Conservation (phyloP, 2,797 vertebrate genomes). For the Setipinna tenuifilis region DNA sequence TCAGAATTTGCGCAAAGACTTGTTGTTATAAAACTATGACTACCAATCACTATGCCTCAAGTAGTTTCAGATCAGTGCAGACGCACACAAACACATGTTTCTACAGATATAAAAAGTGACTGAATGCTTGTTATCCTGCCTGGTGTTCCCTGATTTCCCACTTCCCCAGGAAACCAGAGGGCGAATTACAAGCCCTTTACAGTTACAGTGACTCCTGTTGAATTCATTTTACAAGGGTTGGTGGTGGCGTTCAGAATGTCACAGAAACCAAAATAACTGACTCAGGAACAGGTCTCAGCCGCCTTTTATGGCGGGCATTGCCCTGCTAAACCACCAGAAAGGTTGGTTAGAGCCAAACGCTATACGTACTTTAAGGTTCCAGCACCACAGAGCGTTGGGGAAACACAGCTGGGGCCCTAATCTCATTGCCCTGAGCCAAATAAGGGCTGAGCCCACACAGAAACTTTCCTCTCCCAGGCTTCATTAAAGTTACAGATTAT, state of each 20-base stretch:
- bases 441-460: neutral
- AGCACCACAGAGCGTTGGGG: neutral
- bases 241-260: neutral
- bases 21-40: neutral
- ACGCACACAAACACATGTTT: neutral
- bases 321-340: neutral
- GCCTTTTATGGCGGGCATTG: neutral
- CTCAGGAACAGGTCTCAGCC: neutral
- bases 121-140: neutral
- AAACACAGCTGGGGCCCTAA: neutral
- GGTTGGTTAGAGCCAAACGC: neutral
- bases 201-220: slow-evolving; percentile 13
- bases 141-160: slow-evolving; percentile 1
- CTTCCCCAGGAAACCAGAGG: neutral
- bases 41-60: neutral
- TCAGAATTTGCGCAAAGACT: neutral
- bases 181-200: slow-evolving; percentile 13
- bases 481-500: neutral
- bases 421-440: neutral
- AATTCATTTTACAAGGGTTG: slow-evolving; percentile 15
- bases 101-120: neutral
- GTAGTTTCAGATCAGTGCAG: neutral
- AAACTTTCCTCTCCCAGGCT: neutral
- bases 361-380: neutral
- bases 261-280: slow-evolving; percentile 9